Evolutionary conservation across 2,113 vertebrate species (phyloP), one percentile per base, ranked within the genome.

Genomic region (Acinonyx jubatus): DNA sequence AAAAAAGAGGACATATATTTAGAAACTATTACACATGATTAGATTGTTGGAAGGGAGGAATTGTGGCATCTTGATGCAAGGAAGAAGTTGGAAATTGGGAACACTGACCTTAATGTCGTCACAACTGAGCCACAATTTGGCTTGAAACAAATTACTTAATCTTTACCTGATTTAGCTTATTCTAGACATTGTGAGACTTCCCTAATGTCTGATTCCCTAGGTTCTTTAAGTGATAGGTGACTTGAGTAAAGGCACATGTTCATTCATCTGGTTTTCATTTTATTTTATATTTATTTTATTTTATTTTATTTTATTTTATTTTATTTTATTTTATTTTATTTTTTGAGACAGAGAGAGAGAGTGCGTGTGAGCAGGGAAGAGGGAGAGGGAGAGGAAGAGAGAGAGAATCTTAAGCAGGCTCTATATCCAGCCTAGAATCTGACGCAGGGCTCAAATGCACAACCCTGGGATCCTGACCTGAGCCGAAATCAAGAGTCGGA

Each of bases 1-100:
- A 57, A 92, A 89, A 83, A 90, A 78, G 57, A 92, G 27, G 29
- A 69, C 52, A 71, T 36, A 15, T 89, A 84, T 73, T 94, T 96
- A 33, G 52, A 96, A 92, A 96, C 76, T 63, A 45, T 90, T 73
- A 91, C 33, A 57, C 74, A 65, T 94, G 83, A 96, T 96, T 95
- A 97, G 83, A 50, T 80, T n/a, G 52, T 27, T 10, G 8, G 85
- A 65, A 83, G 41, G 91, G 84, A n/a, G 21, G 36, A 29, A 79
- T 14, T 33, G 33, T 61, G 36, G 50, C 4, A 21, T 71, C 74
- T 38, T 25, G 41, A 61, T 27, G 36, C 21, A 38, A 86, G 33
- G 71, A 69, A 66, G 36, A 73, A 88, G 11, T 0, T 76, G 16
- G 68, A 57, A 57, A 41, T 76, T 13, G 79, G 38, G 29, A 88